Base-by-base conservation (phyloP, 1,140 invertebrate species). In the Matsumurasca onukii region DNA sequence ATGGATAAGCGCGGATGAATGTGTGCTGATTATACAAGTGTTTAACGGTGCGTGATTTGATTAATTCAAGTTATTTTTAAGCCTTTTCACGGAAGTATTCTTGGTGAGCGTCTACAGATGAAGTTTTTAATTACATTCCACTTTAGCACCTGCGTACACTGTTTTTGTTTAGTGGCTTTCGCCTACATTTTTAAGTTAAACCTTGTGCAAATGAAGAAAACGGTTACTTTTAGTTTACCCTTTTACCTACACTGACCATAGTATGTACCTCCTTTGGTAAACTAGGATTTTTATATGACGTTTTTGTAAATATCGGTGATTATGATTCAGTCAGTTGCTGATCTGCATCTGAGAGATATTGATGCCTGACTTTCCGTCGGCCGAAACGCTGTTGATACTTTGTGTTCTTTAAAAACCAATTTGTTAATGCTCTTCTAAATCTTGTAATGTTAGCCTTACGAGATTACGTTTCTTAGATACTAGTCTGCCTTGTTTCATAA, bases 41-140 rank as follows among this genome's bases (percentile, higher is more conserved):
- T 39, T 17, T 39, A 39, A 9, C 25, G 15, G 15, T 24, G 55
- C 30, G 30, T 59, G 55, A 59, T 59, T 59, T 59, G 25, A 59
- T 13, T 59, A 24, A 5, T 52, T 9, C 5, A 39, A 59, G 30
- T 59, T 59, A 59, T 27, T 59, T 59, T 59, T 59, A 59, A 59
- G 55, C 55, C 30, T 59, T 59, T 59, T 22, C 55, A 59, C 55
- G 25, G n/a, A 27, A 59, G 30, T 9, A n/a, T 59, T 3, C 1
- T 9, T 5, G 30, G 55, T 24, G 55, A 22, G 15, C 25, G 25
- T 59, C 55, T 52, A 5, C 49, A 52, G 22, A 5, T 13, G 49
- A 52, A 24, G 49, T 52, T 52, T 52, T 59, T 59, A 12, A 27
- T 59, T 59, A 59, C 55, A 59, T 59, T 59, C 55, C 55, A 59